phyloP scores from a whole-genome alignment of 1,140 invertebrate species.

The Macrocentrus cingulum region DNA sequence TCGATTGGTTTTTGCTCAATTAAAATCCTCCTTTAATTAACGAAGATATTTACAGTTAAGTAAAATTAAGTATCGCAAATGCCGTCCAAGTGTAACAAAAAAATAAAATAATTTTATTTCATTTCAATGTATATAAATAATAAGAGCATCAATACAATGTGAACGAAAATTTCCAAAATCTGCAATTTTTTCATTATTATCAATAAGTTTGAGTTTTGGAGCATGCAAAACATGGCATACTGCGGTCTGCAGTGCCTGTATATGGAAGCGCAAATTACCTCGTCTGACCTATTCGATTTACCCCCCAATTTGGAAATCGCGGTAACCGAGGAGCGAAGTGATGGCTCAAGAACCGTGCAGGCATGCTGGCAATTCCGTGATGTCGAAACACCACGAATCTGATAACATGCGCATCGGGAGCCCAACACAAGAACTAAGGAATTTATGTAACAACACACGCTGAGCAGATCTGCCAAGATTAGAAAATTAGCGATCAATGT shows the following conservation, averaged over 20 bases:
- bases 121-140: too few relatives aligned
- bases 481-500: conserved; percentile 65
- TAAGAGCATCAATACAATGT: too few relatives aligned
- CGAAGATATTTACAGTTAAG: too few relatives aligned
- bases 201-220: too few relatives aligned
- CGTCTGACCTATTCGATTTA: conserved; percentile 63
- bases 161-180: neutral
- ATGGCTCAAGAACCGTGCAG: conserved; percentile 61
- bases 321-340: conserved; percentile 64
- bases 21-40: too few relatives aligned
- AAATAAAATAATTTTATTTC: too few relatives aligned
- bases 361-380: conserved; percentile 47
- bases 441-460: conserved; percentile 65
- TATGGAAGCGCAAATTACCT: conserved; percentile 65
- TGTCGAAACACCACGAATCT: conserved; percentile 37
- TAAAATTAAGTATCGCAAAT: too few relatives aligned
- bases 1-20: too few relatives aligned
- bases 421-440: conserved; percentile 62
- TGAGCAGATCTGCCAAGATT: conserved; percentile 66
- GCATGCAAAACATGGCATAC: conserved; percentile 61
- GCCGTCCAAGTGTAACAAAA: too few relatives aligned
- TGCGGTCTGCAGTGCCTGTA: conserved; percentile 60
- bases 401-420: conserved; percentile 57
- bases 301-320: conserved; percentile 65
- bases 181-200: too few relatives aligned